Conservation (phyloP, 1,140 invertebrate species). For the Meloidogyne chitwoodi region DNA sequence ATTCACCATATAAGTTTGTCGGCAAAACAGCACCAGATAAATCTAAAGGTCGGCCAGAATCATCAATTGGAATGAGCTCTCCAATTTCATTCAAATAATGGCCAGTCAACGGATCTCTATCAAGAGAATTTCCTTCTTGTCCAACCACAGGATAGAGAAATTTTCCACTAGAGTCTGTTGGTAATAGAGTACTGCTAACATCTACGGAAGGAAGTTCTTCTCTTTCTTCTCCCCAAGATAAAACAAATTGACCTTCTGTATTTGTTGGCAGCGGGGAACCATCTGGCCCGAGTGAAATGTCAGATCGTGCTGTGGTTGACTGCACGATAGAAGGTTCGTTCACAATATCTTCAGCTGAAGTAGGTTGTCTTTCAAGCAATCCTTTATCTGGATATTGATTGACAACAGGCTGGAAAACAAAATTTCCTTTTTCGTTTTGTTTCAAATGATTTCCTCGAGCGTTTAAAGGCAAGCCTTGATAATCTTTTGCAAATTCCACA, state of each 20-base stretch:
- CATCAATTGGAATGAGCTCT: slow-evolving; percentile 34
- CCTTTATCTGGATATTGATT: neutral
- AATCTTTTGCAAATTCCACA: slow-evolving; percentile 29
- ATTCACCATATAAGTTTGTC: slow-evolving; percentile 35
- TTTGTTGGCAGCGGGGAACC: slow-evolving; percentile 47
- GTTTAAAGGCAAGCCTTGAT: slow-evolving; percentile 33
- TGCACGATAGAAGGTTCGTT: neutral
- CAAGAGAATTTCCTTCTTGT: slow-evolving; percentile 25
- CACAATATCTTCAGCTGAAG: no score
- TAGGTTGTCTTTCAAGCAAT: neutral
- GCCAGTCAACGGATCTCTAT: slow-evolving; percentile 2
- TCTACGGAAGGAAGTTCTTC: neutral
- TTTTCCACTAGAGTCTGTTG: slow-evolving; percentile 41
- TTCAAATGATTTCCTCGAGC: neutral
- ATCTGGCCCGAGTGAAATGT: slow-evolving; percentile 42
- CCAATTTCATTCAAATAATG: slow-evolving; percentile 25
- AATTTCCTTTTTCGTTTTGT: neutral
- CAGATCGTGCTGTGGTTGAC: neutral
- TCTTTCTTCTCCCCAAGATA: slow-evolving; percentile 8
- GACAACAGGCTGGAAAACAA: neutral
- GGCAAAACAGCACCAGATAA: slow-evolving; percentile 23
- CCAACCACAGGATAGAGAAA: slow-evolving; percentile 35
- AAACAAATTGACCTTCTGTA: slow-evolving; percentile 30
- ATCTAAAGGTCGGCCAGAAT: slow-evolving; percentile 36
- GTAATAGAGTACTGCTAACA: slow-evolving; percentile 10